These are phyloP conservation scores for Sylvicola fuscatus DNA, from an alignment of 2,888 invertebrate genomes.

Conservation along the genomic window DNA sequence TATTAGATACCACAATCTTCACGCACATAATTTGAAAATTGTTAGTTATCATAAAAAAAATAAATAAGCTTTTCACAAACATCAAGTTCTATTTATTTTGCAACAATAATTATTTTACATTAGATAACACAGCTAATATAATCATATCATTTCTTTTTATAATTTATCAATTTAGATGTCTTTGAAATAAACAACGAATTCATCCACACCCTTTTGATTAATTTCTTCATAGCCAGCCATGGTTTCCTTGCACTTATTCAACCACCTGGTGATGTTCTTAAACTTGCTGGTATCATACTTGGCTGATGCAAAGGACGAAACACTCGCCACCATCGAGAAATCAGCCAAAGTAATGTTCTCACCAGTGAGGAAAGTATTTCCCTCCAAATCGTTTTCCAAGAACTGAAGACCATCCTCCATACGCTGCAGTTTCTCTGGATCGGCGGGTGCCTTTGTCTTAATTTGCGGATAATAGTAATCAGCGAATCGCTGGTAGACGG, in stretches of 20 bases:
- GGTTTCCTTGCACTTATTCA: slow-evolving; percentile 31
- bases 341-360: slow-evolving; percentile 50
- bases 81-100: too few species aligned
- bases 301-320: slow-evolving; percentile 48
- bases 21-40: too few species aligned
- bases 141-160: background rate
- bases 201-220: slow-evolving; percentile 33
- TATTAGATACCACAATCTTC: too few species aligned
- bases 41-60: too few species aligned
- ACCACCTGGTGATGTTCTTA: slow-evolving; percentile 45
- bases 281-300: slow-evolving; percentile 45
- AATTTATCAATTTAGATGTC: background rate
- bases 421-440: slow-evolving; percentile 44
- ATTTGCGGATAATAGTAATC: slow-evolving; percentile 48
- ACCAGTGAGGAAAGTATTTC: slow-evolving; percentile 43
- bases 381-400: slow-evolving; percentile 41
- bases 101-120: too few species aligned
- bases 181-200: slow-evolving; percentile 28
- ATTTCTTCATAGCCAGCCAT: slow-evolving; percentile 34
- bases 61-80: too few species aligned
- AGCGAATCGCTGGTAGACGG: slow-evolving; percentile 44
- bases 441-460: slow-evolving; percentile 37
- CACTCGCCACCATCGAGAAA: slow-evolving; percentile 40
- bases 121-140: too few species aligned
- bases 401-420: slow-evolving; percentile 37